Evolutionary conservation across 2,888 invertebrate species (phyloP).

Genomic region (Eudasyphora cyanicolor): DNA sequence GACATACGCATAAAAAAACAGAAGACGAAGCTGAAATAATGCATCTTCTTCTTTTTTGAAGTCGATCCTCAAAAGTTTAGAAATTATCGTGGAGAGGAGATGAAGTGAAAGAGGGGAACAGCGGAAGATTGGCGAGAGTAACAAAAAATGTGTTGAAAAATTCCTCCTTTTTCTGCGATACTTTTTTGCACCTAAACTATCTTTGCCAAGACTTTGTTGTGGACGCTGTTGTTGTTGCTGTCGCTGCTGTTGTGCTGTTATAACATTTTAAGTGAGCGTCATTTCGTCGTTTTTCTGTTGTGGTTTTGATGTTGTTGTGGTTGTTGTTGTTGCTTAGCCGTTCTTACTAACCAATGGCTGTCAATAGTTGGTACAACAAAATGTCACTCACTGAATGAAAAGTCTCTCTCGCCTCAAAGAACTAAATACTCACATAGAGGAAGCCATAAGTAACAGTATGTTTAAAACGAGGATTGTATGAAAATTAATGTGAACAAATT

Average conservation of each 20-base stretch:
- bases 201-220: conserved; percentile 31
- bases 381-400: conserved; percentile 68
- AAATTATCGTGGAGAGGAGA: neutral
- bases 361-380: conserved; percentile 68
- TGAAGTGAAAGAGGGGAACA: neutral
- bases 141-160: conserved; percentile 37
- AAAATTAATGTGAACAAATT: too few relatives aligned
- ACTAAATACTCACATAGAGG: neutral
- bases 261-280: conserved; percentile 62
- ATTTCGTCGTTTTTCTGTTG: conserved; percentile 12
- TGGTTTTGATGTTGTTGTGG: too few relatives aligned
- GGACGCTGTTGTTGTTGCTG: conserved; percentile 28
- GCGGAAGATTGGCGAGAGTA: too few relatives aligned
- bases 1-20: neutral
- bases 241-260: conserved; percentile 53
- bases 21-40: conserved; percentile 32
- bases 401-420: conserved; percentile 6
- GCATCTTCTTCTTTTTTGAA: conserved; percentile 62
- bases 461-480: conserved; percentile 2
- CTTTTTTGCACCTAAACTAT: conserved; percentile 35
- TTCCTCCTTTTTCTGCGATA: conserved; percentile 31
- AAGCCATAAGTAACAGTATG: conserved; percentile 14
- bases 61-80: conserved; percentile 1
- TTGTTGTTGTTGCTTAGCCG: neutral
- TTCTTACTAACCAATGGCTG: conserved; percentile 61